Evolutionary conservation across 2,888 invertebrate species (phyloP), one percentile per base, ranked within the genome.

Genomic region (Biston stratarius): DNA sequence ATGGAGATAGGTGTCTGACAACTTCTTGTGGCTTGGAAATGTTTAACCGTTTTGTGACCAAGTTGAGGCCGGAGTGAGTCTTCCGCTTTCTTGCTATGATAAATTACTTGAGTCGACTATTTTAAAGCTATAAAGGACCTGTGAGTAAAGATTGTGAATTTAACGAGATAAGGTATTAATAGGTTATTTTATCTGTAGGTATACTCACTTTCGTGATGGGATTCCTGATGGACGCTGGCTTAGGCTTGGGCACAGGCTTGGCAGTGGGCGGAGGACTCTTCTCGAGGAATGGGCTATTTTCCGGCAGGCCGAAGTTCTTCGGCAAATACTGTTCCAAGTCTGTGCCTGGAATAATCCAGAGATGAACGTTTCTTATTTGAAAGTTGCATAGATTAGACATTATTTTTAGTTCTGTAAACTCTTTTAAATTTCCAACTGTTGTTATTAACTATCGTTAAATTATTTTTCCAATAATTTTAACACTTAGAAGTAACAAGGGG

Each of bases 251-350:
- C 76, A 83, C 83, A 69, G 83, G 84, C 80, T 85, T 94, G 74
- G 88, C 92, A 51, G 94, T 88, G 64, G 86, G 73, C 15, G 94
- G 94, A 10, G 95, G 94, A 77, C 89, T 91, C 84, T 94, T 94
- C 83, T 94, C 94, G 73, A 91, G 78, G 82, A 91, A 91, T 38
- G 94, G 92, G 80, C 91, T 94, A 83, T 91, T 88, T 77, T 95
- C 91, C 69, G 95, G 95, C 73, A 95, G 88, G 74, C 95, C 95
- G 85, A 94, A 95, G 85, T 95, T 95, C 89, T 95, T 95, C 82
- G 95, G 95, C 87, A 95, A 87, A 85, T 94, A 95, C 81, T 95
- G 94, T 79, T 94, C 95, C 81, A 95, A 85, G 75, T 95, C 95
- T 76, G 95, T 95, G 78, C 94, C 94, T 94, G 90, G 64, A 92